These are phyloP conservation scores for Gracilinanus agilis DNA, from an alignment of 2,113 vertebrate species.

Conservation along the genomic window DNA sequence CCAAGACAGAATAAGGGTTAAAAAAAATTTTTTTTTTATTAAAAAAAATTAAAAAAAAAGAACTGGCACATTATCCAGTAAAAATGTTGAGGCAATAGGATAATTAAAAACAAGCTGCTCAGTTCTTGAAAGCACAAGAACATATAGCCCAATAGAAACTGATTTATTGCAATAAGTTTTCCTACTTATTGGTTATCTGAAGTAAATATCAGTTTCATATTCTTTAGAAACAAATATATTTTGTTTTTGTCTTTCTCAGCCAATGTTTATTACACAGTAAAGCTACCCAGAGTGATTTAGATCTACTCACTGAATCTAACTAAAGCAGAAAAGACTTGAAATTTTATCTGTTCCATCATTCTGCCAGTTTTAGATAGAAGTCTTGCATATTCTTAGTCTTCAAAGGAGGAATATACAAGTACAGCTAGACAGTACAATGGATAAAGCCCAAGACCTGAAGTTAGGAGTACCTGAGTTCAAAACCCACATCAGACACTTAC, in stretches of 20 bases:
- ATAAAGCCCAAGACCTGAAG: background rate
- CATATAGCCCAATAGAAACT: background rate
- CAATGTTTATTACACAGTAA: too few species aligned
- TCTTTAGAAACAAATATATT: background rate
- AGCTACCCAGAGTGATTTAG: background rate
- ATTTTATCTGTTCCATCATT: background rate
- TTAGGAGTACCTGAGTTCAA: background rate
- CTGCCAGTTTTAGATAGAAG: too few species aligned
- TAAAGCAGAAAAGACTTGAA: background rate
- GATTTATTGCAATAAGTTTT: background rate
- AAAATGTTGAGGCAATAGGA: background rate
- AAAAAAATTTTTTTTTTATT: too few species aligned
- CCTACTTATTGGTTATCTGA: background rate
- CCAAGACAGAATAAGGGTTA: too few species aligned
- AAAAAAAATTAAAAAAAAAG: too few species aligned
- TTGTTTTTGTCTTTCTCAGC: background rate
- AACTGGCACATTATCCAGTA: too few species aligned
- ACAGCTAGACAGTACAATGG: background rate
- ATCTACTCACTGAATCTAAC: background rate
- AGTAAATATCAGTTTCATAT: background rate
- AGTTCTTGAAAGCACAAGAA: background rate
- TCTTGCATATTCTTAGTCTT: background rate
- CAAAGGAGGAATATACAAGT: background rate
- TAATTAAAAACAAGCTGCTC: background rate
- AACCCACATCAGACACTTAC: background rate